Percentiles rank a stretch among this genome's conserved stretches.
Conservation (phyloP, 1,140 invertebrate species). For the Oryzaephilus surinamensis region DNA sequence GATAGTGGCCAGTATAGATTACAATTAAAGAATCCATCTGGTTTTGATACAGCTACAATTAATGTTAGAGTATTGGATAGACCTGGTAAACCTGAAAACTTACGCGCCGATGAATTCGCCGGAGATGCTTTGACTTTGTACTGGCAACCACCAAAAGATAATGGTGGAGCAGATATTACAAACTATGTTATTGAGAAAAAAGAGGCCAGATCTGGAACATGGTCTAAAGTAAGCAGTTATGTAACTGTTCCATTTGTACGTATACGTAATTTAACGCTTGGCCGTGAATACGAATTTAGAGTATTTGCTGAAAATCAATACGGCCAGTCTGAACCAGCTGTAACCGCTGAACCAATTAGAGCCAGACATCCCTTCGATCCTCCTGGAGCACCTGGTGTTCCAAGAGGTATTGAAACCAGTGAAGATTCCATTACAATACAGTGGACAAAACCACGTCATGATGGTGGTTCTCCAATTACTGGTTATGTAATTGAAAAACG, state of each 20-base stretch:
- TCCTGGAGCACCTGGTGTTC: slow-evolving; percentile 81
- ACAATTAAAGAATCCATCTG: slow-evolving; percentile 87
- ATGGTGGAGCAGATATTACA: slow-evolving; percentile 88
- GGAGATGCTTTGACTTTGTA: slow-evolving; percentile 90
- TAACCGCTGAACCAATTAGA: slow-evolving; percentile 76
- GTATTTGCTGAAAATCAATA: slow-evolving; percentile 97
- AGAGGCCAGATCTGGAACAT: slow-evolving; percentile 68
- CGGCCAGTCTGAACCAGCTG: slow-evolving; percentile 85
- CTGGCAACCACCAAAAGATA: slow-evolving; percentile 93
- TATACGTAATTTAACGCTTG: slow-evolving; percentile 83
- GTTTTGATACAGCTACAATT: slow-evolving; percentile 86
- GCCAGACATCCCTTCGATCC: slow-evolving; percentile 93
- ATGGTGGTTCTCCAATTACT: slow-evolving; percentile 84
- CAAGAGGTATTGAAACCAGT: slow-evolving; percentile 73
- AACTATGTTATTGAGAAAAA: slow-evolving; percentile 96
- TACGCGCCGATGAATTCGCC: slow-evolving; percentile 85
- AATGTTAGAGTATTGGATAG: slow-evolving; percentile 91
- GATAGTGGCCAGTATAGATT: slow-evolving; percentile 90
- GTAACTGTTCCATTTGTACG: slow-evolving; percentile 78
- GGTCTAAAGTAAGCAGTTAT: slow-evolving; percentile 88
- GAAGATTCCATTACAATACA: slow-evolving; percentile 89
- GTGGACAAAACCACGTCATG: slow-evolving; percentile 88
- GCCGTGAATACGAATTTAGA: slow-evolving; percentile 91
- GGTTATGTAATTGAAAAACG: slow-evolving; percentile 91
- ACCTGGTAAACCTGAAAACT: slow-evolving; percentile 76